A percentile compares a stretch with the other conserved stretches of the same genome.
Evolutionary conservation across 2,888 invertebrate genomes (phyloP).

Genomic region (Andrena hattorfiana): DNA sequence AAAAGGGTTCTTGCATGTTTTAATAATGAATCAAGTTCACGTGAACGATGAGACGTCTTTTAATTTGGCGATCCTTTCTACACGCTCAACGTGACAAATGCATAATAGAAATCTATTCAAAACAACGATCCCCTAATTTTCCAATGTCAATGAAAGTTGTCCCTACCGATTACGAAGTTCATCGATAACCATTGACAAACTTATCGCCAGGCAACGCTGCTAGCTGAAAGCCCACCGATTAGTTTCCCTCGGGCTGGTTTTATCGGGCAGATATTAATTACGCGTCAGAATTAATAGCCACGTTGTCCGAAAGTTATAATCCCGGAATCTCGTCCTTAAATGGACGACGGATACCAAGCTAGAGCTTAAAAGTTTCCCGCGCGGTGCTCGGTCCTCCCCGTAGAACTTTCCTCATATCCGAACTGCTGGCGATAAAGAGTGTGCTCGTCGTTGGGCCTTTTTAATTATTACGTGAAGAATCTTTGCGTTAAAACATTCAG

Average conservation of each 20-base stretch:
- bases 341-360: slow-evolving; percentile 34
- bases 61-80: no score
- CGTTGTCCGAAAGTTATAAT: slow-evolving; percentile 60
- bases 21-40: no score
- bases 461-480: slow-evolving; percentile 48
- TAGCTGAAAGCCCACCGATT: slow-evolving; percentile 36
- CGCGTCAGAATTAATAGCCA: slow-evolving; percentile 57
- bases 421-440: slow-evolving; percentile 40
- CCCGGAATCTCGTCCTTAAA: slow-evolving; percentile 57
- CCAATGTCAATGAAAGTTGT: background rate
- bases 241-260: slow-evolving; percentile 39
- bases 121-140: background rate
- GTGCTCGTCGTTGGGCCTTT: slow-evolving; percentile 26
- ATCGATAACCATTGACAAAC: slow-evolving; percentile 35
- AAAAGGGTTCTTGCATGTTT: no score
- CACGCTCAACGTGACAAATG: background rate
- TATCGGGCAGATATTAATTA: slow-evolving; percentile 61
- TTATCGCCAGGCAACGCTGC: slow-evolving; percentile 11
- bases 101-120: background rate
- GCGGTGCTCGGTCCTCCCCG: slow-evolving; percentile 19
- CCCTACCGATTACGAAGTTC: background rate
- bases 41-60: no score
- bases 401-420: slow-evolving; percentile 65
- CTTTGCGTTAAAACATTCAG: slow-evolving; percentile 37
- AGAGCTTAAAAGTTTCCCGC: slow-evolving; percentile 63